phyloP scores from a whole-genome alignment of 2,113 vertebrate species.

The Platycercus adscitus region DNA sequence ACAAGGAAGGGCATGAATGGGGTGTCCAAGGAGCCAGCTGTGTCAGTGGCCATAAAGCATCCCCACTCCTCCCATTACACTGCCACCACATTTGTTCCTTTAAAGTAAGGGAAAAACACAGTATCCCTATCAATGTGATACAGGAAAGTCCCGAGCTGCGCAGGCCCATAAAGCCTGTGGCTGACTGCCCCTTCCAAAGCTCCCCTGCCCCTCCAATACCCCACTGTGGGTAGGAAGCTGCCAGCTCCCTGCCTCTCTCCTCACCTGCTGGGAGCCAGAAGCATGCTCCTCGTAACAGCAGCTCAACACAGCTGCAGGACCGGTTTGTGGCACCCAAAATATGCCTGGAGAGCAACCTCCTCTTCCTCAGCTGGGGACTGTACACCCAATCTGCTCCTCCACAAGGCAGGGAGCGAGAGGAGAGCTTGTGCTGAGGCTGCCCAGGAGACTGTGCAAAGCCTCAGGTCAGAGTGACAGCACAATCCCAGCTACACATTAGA shows the following conservation, averaged over 20 bases:
- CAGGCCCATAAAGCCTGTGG: not conserved
- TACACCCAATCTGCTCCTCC: not conserved
- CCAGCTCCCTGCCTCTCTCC: not conserved
- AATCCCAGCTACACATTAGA: not conserved
- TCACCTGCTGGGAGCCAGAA: not conserved
- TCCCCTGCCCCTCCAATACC: not conserved
- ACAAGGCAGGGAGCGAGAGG: not conserved
- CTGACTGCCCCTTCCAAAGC: not conserved
- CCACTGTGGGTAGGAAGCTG: not conserved
- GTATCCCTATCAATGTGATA: not conserved
- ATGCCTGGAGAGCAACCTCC: not conserved
- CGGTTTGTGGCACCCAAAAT: not conserved
- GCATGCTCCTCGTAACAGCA: not conserved
- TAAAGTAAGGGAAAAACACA: not conserved
- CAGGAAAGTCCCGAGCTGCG: fast-evolving
- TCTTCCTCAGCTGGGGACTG: not conserved
- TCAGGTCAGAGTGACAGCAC: not conserved
- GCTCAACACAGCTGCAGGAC: not conserved
- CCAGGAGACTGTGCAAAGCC: not conserved
- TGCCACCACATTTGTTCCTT: not conserved
- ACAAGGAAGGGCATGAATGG: not conserved
- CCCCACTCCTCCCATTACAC: not conserved
- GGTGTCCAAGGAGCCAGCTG: not conserved
- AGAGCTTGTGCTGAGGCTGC: not conserved
- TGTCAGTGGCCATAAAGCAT: not conserved